phyloP scores from a whole-genome alignment of 2,113 vertebrate genomes.

The Corythoichthys intestinalis region DNA sequence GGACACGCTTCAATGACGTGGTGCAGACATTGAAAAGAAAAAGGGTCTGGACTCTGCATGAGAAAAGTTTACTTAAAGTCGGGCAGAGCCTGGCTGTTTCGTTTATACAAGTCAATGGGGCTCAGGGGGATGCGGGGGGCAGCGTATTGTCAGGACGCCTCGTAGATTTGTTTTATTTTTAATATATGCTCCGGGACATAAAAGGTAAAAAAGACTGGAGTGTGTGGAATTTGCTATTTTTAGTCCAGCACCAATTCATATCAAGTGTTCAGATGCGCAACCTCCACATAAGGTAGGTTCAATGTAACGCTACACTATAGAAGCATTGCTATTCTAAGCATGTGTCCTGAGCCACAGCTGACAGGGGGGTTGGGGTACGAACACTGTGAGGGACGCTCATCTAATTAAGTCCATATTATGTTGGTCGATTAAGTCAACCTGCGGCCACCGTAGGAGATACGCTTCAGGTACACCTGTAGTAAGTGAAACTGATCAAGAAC shows the following conservation, averaged over 20 bases:
- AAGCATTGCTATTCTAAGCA: conserved; percentile 52
- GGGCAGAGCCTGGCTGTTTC: conserved; percentile 46
- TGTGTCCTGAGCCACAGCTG: conserved; percentile 52
- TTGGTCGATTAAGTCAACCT: conserved; percentile 20
- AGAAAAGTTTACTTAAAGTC: conserved; percentile 57
- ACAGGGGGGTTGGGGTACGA: conserved; percentile 16
- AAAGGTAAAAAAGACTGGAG: conserved; percentile 59
- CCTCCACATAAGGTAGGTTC: conserved; percentile 49
- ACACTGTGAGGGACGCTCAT: conserved; percentile 19
- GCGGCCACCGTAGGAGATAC: background rate
- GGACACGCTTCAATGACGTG: conserved; percentile 8
- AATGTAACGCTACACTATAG: conserved; percentile 62
- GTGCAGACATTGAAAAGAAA: conserved; percentile 30
- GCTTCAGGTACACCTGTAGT: conserved; percentile 8
- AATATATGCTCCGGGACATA: conserved; percentile 64
- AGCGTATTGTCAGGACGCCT: conserved; percentile 48
- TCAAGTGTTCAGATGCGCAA: conserved; percentile 58
- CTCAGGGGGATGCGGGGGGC: conserved; percentile 6
- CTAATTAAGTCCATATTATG: conserved; percentile 31
- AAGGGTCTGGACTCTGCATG: conserved; percentile 53
- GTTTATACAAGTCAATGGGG: conserved; percentile 41
- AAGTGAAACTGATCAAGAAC: background rate
- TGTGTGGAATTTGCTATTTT: conserved; percentile 66
- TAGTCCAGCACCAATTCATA: conserved; percentile 67
- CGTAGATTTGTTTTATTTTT: conserved; percentile 68